Conservation (phyloP, 92 coral and sea anemone genomes). For the Zoanthus sansibaricus region DNA sequence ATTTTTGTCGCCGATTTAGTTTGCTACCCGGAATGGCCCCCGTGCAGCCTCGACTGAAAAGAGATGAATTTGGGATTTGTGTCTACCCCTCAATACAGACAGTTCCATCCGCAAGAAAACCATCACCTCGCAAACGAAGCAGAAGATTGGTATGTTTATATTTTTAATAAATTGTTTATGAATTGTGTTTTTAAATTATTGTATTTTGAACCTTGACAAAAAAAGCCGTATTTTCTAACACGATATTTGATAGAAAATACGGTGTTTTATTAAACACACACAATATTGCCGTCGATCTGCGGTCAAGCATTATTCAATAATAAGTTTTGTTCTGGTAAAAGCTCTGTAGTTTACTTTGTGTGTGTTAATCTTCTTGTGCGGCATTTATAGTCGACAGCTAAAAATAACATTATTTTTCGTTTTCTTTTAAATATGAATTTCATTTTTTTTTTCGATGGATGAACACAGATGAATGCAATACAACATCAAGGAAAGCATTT, state of each 20-base stretch:
- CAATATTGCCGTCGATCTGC: not conserved
- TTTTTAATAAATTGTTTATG: slow-evolving; percentile 3
- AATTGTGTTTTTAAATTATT: not conserved
- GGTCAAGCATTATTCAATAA: not conserved
- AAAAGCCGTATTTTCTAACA: not conserved
- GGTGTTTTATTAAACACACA: not conserved
- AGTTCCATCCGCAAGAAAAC: slow-evolving; percentile 4
- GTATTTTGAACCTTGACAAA: not conserved
- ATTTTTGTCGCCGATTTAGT: slow-evolving; percentile 12
- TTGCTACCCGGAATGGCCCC: not conserved
- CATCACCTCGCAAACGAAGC: slow-evolving; percentile 31
- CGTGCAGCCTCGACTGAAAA: not conserved
- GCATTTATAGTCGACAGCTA: not conserved
- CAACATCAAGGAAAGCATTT: not conserved
- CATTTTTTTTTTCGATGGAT: not conserved
- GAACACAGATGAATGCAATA: not conserved
- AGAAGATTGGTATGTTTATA: slow-evolving; percentile 14
- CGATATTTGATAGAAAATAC: not conserved
- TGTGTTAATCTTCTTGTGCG: not conserved
- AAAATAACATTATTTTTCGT: not conserved
- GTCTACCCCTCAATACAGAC: slow-evolving; percentile 9
- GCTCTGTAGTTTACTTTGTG: not conserved
- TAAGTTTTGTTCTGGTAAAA: not conserved
- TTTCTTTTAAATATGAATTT: not conserved
- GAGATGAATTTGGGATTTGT: slow-evolving; percentile 6